Evolutionary conservation across 2,113 vertebrate genomes (phyloP), one percentile per base, ranked within the genome.

Genomic region (Sinocyclocheilus anophthalmus): DNA sequence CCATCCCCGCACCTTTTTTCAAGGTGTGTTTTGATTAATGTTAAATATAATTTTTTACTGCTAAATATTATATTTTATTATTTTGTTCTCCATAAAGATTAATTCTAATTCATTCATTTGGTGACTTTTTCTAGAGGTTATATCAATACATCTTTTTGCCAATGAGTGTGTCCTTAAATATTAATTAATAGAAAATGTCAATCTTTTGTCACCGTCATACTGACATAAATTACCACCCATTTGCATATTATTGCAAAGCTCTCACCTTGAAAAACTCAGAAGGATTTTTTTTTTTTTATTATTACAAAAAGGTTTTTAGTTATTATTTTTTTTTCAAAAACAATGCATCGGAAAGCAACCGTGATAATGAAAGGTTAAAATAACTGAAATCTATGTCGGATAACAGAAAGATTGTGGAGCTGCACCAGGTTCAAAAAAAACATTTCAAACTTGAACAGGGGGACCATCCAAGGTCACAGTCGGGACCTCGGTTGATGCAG

Each of bases 341-440:
- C 16, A 76, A 76, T 76, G 5, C 33, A 65, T 18, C n/a, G 8
- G n/a, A 48, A 48, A 45, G 3, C 16, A 45, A 48, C 39, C 0
- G n/a, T 20, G 14, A 65, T 65, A 14, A 24, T 48, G 3, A 81
- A 65, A 61, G n/a, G 33, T 24, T 37, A 12, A 59, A 80, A 80
- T 12, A 63, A 81, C 14, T 45, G 22, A 59, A 65, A 18, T 80
- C 24, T 81, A 14, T n/a, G n/a, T 79, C 67, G 89, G 20, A 11
- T 18, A 26, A 26, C 16, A 39, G 77, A 39, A 12, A 48, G 24
- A 70, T 13, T 30, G 63, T 57, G 50, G 50, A 73, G 30, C 50
- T 37, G 48, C n/a, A 39, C 81, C 81, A 42, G 26, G 45, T 73
- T 73, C 30, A 83, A 83, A 83, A 24, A 72, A 83, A 24, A 72